Evolutionary conservation across 2,113 vertebrate genomes (phyloP).

Genomic region (Echinops telfairi): DNA sequence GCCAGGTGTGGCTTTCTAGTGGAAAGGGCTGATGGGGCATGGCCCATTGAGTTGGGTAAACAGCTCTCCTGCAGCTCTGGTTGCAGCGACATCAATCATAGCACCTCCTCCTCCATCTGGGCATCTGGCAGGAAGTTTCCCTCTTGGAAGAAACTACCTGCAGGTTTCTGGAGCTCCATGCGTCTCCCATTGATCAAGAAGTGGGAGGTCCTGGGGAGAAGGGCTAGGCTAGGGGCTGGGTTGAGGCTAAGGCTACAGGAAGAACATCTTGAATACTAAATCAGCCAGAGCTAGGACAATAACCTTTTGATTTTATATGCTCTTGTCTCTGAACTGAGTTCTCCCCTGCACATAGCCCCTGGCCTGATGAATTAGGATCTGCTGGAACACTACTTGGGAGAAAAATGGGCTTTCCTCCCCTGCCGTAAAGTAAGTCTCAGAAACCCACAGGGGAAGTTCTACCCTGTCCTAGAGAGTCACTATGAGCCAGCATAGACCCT

Average conservation of each 20-base stretch:
- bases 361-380: background rate
- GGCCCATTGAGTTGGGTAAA: slow-evolving; percentile 84
- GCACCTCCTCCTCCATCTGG: slow-evolving; percentile 79
- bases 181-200: background rate
- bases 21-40: slow-evolving; percentile 78
- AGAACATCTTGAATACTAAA: background rate
- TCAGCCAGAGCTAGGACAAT: background rate
- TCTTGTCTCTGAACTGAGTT: background rate
- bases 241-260: background rate
- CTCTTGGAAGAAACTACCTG: slow-evolving; percentile 56
- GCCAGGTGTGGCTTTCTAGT: slow-evolving; percentile 61
- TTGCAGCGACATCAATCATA: slow-evolving; percentile 83
- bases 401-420: too few relatives aligned
- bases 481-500: too few relatives aligned
- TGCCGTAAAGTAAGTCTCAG: too few relatives aligned
- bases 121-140: slow-evolving; percentile 75
- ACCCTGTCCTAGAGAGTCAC: too few relatives aligned
- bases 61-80: slow-evolving; percentile 81
- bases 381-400: background rate
- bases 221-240: background rate
- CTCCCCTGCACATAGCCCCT: background rate
- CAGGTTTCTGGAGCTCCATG: slow-evolving; percentile 40
- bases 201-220: background rate
- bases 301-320: background rate
- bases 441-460: too few relatives aligned